These are phyloP conservation scores for Lutraria rhynchaena DNA, from an alignment of 1,140 invertebrate species.

Conservation along the genomic window DNA sequence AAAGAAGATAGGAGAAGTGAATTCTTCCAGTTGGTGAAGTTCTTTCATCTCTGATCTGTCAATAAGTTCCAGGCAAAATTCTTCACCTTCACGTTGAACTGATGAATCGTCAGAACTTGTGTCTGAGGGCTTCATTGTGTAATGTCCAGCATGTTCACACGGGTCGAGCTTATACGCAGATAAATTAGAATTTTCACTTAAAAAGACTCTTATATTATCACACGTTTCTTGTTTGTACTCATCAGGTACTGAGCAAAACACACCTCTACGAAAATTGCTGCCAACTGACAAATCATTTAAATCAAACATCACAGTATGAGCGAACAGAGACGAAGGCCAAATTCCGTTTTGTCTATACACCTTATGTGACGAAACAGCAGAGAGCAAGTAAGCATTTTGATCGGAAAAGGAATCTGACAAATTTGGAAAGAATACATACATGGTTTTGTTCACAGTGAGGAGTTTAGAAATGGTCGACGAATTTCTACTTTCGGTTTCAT, in stretches of 20 bases:
- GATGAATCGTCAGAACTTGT: not conserved
- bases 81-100: not conserved
- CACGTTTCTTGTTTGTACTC: not conserved
- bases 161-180: slow-evolving; percentile 3
- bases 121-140: not conserved
- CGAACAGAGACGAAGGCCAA: not conserved
- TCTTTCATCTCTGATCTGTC: not conserved
- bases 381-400: not conserved
- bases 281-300: not conserved
- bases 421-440: slow-evolving; percentile 19
- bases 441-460: not conserved
- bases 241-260: not conserved
- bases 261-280: not conserved
- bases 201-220: not conserved
- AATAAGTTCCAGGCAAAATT: not conserved
- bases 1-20: slow-evolving; percentile 38
- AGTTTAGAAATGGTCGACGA: not conserved
- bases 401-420: not conserved
- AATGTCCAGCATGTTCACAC: not conserved
- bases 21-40: not conserved
- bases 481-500: slow-evolving; percentile 53
- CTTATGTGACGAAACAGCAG: slow-evolving; percentile 18
- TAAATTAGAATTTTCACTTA: slow-evolving; percentile 13
- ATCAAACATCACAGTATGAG: slow-evolving; percentile 12
- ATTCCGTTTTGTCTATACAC: slow-evolving; percentile 20